phyloP scores from a whole-genome alignment of 2,113 vertebrate species.

The Pagrus major region DNA sequence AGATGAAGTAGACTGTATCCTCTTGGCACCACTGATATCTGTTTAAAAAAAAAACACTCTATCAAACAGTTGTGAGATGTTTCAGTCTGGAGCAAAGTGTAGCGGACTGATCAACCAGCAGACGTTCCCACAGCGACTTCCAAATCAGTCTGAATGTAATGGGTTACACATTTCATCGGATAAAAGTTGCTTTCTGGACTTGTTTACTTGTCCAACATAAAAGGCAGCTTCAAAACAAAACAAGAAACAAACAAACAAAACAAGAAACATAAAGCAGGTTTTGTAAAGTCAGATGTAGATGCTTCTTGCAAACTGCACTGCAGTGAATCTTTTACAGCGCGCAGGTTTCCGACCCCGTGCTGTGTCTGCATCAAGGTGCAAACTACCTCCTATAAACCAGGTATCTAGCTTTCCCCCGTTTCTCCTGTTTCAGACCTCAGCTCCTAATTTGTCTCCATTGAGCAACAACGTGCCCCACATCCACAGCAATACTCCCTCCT shows the following conservation, averaged over 20 bases:
- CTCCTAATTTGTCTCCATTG: slow-evolving; percentile 34
- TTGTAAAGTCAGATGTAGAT: neutral
- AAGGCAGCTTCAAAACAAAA: too few species aligned
- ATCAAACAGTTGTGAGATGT: neutral
- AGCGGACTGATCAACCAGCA: neutral
- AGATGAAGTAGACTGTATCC: neutral
- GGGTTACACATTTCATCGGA: neutral
- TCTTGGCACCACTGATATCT: neutral
- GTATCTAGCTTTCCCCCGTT: too few species aligned
- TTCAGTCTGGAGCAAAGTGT: neutral
- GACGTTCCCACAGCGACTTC: neutral
- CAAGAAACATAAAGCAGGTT: neutral
- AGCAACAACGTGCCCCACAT: slow-evolving; percentile 32
- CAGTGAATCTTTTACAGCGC: neutral
- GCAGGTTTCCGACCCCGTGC: accelerated
- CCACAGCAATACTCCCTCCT: slow-evolving; percentile 23
- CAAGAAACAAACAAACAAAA: too few species aligned
- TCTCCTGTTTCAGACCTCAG: neutral
- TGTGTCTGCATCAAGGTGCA: neutral
- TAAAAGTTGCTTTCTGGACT: neutral
- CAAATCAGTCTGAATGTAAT: neutral
- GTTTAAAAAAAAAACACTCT: neutral
- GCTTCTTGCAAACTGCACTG: too few species aligned
- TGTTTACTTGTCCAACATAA: neutral
- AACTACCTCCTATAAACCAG: too few species aligned